These are phyloP conservation scores for Psylliodes chrysocephalus DNA, from an alignment of 2,888 invertebrate genomes.

Conservation along the genomic window DNA sequence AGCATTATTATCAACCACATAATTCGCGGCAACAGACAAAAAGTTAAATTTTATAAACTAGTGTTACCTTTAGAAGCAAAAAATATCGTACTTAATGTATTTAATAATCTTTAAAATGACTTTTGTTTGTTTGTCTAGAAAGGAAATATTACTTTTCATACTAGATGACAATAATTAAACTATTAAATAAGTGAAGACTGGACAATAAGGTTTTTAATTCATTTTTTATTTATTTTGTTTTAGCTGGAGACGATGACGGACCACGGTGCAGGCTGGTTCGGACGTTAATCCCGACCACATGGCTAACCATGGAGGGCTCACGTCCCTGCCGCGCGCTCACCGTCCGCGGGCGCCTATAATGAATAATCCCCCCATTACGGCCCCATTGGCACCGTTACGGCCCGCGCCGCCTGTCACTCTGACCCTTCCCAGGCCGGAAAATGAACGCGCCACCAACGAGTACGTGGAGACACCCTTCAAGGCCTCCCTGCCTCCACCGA, in stretches of 20 bases:
- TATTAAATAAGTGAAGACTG: too few species aligned
- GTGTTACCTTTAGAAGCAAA: too few species aligned
- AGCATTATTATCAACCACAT: too few species aligned
- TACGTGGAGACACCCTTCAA: constrained; percentile 91
- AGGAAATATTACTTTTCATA: too few species aligned
- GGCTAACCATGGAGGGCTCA: constrained; percentile 80
- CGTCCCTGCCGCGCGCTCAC: constrained; percentile 77
- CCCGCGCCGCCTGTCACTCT: constrained; percentile 67
- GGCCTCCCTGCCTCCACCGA: constrained; percentile 67
- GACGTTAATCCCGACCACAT: constrained; percentile 69
- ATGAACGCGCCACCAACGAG: constrained; percentile 88
- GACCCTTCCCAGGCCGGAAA: constrained; percentile 82
- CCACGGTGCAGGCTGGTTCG: constrained; percentile 74
- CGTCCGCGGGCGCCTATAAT: constrained; percentile 69
- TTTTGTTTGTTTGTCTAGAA: too few species aligned
- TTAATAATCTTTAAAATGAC: too few species aligned
- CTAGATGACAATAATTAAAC: too few species aligned
- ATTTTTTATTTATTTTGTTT: constrained; percentile 52
- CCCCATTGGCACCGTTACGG: constrained; percentile 66
- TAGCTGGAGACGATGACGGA: constrained; percentile 74
- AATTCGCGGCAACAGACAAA: too few species aligned
- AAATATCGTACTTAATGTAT: too few species aligned
- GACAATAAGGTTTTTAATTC: too few species aligned
- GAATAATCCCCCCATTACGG: constrained; percentile 68
- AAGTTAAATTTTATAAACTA: too few species aligned